Conservation (phyloP, 2,888 invertebrate genomes). For the Zelleria hepariella region DNA sequence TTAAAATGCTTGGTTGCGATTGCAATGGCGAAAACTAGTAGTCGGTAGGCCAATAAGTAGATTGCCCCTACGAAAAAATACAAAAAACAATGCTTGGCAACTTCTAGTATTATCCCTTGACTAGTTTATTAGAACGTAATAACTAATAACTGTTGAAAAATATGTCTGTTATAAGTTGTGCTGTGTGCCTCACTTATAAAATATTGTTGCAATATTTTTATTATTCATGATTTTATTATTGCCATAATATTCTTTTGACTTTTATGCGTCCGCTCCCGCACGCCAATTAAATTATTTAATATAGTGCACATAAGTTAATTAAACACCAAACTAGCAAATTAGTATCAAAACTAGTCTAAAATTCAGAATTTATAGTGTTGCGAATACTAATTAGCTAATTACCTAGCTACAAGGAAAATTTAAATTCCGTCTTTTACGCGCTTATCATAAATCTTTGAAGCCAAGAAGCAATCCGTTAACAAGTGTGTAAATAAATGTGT, state of each 20-base stretch:
- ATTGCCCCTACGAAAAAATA: background rate
- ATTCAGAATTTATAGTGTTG: background rate
- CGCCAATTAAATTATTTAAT: background rate
- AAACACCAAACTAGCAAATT: background rate
- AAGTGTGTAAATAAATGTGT: conserved; percentile 53
- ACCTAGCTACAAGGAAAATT: background rate
- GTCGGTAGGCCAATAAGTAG: background rate
- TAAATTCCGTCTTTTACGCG: background rate
- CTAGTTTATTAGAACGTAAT: too few species aligned
- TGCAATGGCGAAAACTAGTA: background rate
- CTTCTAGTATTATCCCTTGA: too few species aligned
- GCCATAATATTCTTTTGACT: background rate
- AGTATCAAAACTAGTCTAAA: background rate
- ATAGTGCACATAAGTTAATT: background rate
- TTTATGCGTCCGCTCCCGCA: background rate
- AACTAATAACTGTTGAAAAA: too few species aligned
- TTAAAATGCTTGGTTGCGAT: background rate
- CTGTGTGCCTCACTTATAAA: too few species aligned
- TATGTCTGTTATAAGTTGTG: too few species aligned
- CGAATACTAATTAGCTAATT: conserved; percentile 1
- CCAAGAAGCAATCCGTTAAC: conserved; percentile 33
- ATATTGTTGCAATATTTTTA: too few species aligned
- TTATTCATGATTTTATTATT: too few species aligned
- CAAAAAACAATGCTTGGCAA: background rate
- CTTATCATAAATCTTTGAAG: conserved; percentile 18